These are phyloP conservation scores for Crypturellus undulatus DNA, from an alignment of 2,113 vertebrate species.

Conservation along the genomic window DNA sequence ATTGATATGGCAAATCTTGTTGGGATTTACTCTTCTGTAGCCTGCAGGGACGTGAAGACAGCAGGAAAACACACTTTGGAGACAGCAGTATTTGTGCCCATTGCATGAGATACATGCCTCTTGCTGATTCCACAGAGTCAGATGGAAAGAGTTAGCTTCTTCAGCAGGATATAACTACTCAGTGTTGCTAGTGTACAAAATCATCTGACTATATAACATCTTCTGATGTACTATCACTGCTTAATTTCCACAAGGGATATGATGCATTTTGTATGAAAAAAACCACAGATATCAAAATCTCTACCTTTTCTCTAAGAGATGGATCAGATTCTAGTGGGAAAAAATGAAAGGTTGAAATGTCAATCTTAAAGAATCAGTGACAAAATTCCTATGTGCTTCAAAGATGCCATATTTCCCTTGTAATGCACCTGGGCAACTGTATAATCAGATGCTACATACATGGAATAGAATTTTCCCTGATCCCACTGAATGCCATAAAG, in stretches of 20 bases:
- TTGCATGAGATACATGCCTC: background rate
- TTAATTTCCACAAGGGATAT: background rate
- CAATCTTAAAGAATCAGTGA: background rate
- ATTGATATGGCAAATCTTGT: background rate
- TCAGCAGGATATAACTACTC: background rate
- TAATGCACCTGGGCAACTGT: background rate
- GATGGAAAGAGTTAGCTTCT: no score
- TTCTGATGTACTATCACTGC: background rate
- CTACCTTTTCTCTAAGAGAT: background rate
- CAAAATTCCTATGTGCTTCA: background rate
- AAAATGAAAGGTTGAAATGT: background rate
- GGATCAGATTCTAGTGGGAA: background rate
- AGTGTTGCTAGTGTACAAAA: background rate
- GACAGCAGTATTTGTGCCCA: background rate
- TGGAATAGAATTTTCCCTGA: background rate
- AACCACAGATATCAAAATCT: background rate
- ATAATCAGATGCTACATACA: background rate
- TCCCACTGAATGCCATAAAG: background rate
- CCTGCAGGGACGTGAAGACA: background rate
- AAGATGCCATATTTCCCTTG: background rate
- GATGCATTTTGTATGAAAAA: background rate
- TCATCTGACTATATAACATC: background rate
- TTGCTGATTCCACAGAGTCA: background rate
- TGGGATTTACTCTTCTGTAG: background rate
- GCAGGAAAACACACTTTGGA: background rate